Conservation (phyloP, 2,113 vertebrate genomes). For the Cygnus atratus region DNA sequence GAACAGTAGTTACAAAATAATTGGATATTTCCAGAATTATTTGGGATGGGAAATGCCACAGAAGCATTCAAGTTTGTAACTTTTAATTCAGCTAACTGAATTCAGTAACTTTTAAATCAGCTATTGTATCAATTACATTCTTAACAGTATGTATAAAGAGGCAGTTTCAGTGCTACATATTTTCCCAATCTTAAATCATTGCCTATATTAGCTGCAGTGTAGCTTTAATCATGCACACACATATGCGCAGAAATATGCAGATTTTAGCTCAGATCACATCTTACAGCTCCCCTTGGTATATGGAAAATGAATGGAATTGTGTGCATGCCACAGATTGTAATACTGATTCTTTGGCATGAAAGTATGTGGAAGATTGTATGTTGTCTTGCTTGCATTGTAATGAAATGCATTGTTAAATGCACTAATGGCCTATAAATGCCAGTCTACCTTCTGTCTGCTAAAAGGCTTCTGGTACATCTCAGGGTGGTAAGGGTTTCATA, state of each 20-base stretch:
- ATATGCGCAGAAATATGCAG: accelerated
- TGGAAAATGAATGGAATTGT: not conserved
- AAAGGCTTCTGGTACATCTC: not conserved
- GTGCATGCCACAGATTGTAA: accelerated
- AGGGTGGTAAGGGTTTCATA: not conserved
- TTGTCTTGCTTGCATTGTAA: accelerated
- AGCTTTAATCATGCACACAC: not conserved
- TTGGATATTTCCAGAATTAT: not conserved
- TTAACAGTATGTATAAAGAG: not conserved
- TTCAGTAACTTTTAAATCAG: not conserved
- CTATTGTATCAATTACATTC: not conserved
- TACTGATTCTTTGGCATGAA: accelerated
- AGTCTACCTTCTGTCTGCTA: not conserved
- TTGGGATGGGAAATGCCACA: not conserved
- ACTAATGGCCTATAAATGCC: too few relatives aligned
- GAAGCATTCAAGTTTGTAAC: not conserved
- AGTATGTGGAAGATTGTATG: accelerated
- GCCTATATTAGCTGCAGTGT: not conserved
- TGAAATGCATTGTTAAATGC: accelerated
- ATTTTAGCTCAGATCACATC: not conserved
- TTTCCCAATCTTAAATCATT: not conserved
- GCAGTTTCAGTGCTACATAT: not conserved
- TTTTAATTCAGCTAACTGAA: not conserved
- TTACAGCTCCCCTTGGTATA: not conserved
- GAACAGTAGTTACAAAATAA: not conserved